phyloP scores from a whole-genome alignment of 2,113 vertebrate genomes.

The Pluvianellus socialis region DNA sequence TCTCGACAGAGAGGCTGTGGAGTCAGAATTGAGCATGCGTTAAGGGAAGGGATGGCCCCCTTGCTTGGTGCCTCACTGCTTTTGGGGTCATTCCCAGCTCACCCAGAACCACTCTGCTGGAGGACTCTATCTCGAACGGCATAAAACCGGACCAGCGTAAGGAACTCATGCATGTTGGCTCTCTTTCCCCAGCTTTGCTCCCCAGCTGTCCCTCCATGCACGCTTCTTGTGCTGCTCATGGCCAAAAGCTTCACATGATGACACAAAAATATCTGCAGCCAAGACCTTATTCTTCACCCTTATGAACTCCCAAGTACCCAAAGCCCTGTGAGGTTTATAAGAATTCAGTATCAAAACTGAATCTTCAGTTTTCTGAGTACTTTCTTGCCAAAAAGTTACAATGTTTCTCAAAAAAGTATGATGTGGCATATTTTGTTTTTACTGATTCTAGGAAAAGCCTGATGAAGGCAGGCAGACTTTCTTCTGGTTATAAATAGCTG shows the following conservation, averaged over 20 bases:
- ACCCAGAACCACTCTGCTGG: background rate
- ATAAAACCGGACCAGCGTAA: accelerated
- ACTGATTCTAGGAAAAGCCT: background rate
- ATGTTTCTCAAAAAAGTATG: background rate
- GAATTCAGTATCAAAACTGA: background rate
- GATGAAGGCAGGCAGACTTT: background rate
- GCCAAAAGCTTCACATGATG: background rate
- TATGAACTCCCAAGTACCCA: background rate
- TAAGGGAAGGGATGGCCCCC: background rate
- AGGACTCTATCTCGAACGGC: background rate
- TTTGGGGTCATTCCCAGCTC: background rate
- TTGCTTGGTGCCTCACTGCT: background rate
- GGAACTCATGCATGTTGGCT: background rate
- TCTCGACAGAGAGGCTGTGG: accelerated
- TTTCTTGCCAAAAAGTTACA: background rate
- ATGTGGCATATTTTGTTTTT: background rate
- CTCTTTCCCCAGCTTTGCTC: background rate
- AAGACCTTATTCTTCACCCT: background rate
- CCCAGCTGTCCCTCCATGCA: too few relatives aligned
- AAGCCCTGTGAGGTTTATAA: background rate
- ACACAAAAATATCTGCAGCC: background rate
- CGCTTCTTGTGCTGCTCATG: background rate
- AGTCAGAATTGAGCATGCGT: accelerated
- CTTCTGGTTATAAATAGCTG: background rate
- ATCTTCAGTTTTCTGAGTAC: background rate